Base-by-base conservation (phyloP, 2,113 vertebrate species). In the Bos indicus region DNA sequence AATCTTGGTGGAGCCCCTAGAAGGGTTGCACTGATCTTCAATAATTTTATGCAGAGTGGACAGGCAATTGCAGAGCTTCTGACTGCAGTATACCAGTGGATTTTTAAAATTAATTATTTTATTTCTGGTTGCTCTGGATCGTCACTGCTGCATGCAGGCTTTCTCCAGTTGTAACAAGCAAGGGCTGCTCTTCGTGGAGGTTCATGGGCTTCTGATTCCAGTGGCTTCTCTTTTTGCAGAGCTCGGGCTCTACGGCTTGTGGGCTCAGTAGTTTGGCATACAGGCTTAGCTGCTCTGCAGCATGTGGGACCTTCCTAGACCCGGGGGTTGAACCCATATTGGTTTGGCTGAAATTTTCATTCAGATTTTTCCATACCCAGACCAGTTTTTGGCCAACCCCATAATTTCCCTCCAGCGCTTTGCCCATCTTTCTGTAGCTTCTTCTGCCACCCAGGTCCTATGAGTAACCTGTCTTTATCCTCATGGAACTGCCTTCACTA, bases 381-480 rank as follows among this genome's bases (percentile, higher is more conserved):
- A 43, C 36, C 71, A 77, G 71, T 26, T 77, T 74, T 77, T 26
- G 21, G 21, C 71, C 11, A 43, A 77, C 71, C 23, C 36, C 21
- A 14, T 21, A 36, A 46, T 87, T 54, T 85, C 60, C 64, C 59
- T 81, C 71, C 62, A 25, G 2, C 6, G 51, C 40, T 30, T 83
- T 26, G 30, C 40, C 78, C 59, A 6, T 67, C 23, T 36, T 14
- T 25, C 51, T 33, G 84, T 46, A 48, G 43, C 56, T 60, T 84
- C 80, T 36, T 64, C 21, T 43, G 77, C 33, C 21, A 26, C 33
- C 46, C 21, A 36, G 48, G n/a, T 60, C 67, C 33, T 57, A 10
- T 17, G 60, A 91, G 59, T 52, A 67, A 52, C 95, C 78, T 78
- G 60, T 52, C 86, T 93, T 56, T 82, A 40, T 88, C 17, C 71